Percentiles rank a stretch among this genome's conserved stretches.
Conservation (phyloP, 2,797 vertebrate genomes). For the Glossophaga mutica region DNA sequence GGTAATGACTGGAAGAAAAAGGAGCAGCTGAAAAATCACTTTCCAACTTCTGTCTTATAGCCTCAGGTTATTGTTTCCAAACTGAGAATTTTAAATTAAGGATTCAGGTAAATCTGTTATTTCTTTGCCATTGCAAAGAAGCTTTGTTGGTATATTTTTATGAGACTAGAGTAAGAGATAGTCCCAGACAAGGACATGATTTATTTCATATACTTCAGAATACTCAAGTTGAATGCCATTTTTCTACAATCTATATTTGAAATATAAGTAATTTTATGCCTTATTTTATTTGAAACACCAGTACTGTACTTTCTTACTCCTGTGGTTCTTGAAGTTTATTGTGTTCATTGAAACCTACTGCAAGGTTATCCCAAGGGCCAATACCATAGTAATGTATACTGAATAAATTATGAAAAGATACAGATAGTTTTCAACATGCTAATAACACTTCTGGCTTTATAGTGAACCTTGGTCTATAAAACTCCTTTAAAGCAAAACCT, state of each 20-base stretch:
- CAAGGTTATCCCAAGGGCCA: background rate
- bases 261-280: background rate
- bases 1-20: background rate
- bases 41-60: background rate
- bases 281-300: constrained; percentile 23
- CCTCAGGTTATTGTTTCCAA: background rate
- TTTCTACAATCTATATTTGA: background rate
- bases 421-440: background rate
- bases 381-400: background rate
- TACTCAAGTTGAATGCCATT: constrained; percentile 11
- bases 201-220: constrained; percentile 19
- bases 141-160: background rate
- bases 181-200: background rate
- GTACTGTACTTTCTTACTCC: background rate
- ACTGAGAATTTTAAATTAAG: background rate
- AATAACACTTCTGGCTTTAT: background rate
- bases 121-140: background rate
- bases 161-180: background rate
- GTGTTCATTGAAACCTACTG: background rate
- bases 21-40: background rate
- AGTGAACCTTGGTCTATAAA: background rate
- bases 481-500: background rate
- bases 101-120: background rate
- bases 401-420: background rate
- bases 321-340: constrained; percentile 24